phyloP scores from a whole-genome alignment of 2,888 invertebrate species.

The Patella depressa region DNA sequence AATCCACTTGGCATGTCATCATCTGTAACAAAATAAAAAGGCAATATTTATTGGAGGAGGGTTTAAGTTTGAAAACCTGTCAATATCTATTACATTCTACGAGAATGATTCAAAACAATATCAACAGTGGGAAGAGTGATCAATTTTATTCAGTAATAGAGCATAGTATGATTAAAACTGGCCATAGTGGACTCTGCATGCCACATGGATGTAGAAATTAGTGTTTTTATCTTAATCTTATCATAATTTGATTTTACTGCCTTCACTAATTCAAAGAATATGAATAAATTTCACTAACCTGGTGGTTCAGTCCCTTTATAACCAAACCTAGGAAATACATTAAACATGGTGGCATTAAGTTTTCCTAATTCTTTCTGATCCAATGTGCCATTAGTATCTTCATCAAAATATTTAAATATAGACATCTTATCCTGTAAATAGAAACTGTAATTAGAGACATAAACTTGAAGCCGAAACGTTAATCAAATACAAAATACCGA shows the following conservation, averaged over 20 bases:
- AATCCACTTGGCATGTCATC: conserved; percentile 56
- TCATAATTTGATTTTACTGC: too few species aligned
- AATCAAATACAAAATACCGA: too few species aligned
- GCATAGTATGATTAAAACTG: too few species aligned
- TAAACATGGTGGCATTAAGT: conserved; percentile 60
- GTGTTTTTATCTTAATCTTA: too few species aligned
- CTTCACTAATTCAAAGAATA: too few species aligned
- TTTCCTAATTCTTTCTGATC: conserved; percentile 59
- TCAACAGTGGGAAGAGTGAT: neutral
- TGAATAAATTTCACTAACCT: conserved; percentile 36
- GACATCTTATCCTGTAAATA: conserved; percentile 49
- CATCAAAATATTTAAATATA: conserved; percentile 58
- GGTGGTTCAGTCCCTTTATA: conserved; percentile 56
- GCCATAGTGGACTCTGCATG: too few species aligned
- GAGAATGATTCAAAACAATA: too few species aligned
- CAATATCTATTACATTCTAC: neutral
- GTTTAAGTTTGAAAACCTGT: neutral
- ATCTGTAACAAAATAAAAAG: conserved; percentile 40
- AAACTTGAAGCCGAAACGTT: too few species aligned
- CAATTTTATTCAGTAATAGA: too few species aligned
- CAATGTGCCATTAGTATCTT: conserved; percentile 57
- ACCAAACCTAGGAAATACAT: conserved; percentile 60
- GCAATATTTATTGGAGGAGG: neutral
- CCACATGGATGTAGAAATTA: too few species aligned
- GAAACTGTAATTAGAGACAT: neutral